phyloP scores from a whole-genome alignment of 2,888 invertebrate genomes.

The Alsophila aescularia region DNA sequence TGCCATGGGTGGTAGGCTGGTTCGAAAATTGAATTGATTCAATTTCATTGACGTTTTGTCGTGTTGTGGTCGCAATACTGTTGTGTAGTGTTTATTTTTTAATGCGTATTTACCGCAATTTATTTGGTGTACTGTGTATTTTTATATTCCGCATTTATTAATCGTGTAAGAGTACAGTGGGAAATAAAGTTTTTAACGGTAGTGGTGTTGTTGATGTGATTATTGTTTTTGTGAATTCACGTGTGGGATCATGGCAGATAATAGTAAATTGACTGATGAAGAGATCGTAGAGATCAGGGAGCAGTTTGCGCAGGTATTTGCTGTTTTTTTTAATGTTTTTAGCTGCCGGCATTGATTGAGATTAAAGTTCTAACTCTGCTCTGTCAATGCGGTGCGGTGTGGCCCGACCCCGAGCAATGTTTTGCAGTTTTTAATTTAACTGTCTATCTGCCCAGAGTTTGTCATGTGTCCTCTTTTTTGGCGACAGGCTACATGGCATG shows the following conservation, averaged over 20 bases:
- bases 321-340: slow-evolving; percentile 41
- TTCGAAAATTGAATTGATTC: slow-evolving; percentile 22
- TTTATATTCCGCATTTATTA: slow-evolving; percentile 33
- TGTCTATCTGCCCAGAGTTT: too few species aligned
- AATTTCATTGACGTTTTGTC: slow-evolving; percentile 18
- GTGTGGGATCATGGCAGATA: slow-evolving; percentile 78
- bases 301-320: slow-evolving; percentile 89
- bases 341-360: not conserved
- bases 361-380: not conserved
- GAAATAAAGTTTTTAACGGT: slow-evolving; percentile 24
- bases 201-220: slow-evolving; percentile 65
- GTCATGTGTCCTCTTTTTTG: too few species aligned
- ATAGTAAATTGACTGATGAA: slow-evolving; percentile 86
- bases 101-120: slow-evolving; percentile 15
- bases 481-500: too few species aligned
- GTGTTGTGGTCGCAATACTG: slow-evolving; percentile 14
- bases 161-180: slow-evolving; percentile 63
- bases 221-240: slow-evolving; percentile 67
- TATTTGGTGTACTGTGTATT: slow-evolving; percentile 35
- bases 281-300: slow-evolving; percentile 90
- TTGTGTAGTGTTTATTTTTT: slow-evolving; percentile 15
- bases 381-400: not conserved
- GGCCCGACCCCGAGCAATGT: not conserved
- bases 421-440: too few species aligned
- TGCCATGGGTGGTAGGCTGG: slow-evolving; percentile 29